Base-by-base conservation (phyloP, 2,888 invertebrate species). In the Chloroclysta siterata region DNA sequence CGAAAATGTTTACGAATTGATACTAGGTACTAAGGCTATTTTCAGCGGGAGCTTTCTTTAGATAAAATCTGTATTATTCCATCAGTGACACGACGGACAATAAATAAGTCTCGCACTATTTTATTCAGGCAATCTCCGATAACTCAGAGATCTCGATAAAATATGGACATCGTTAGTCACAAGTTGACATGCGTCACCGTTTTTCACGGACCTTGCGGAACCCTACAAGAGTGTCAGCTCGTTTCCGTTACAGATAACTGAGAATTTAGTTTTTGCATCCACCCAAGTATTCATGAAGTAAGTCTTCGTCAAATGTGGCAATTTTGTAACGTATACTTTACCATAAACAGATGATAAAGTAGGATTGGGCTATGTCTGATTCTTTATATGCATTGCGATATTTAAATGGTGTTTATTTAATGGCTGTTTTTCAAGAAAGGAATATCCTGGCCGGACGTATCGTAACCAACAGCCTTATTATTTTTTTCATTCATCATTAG, bases 221-320 rank as follows among this genome's bases (percentile, higher is more conserved):
- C 75, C 46, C 72, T 61, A 76, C 72, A 77, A 75, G 74, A 77
- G 75, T 74, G 76, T 77, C 72, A 73, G 71, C 69, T 72, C 56
- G 73, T 80, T 84, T 84, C 80, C 80, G 80, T 81, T 81, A 81
- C 78, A 82, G 78, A 77, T 82, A 80, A 60, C 72, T 73, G 69
- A 71, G 75, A 76, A 75, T 80, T 72, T 63, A 72, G 72, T 80
- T 82, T 80, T 75, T 76, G 69, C 75, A 66, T 69, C 55, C 58
- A 59, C 48, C 60, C 63, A 68, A 66, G 68, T 62, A 75, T 74
- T 74, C 77, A 78, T 79, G 79, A 74, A 75, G 72, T 72, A 73
- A 72, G 69, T 73, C 74, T 71, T 79, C 77, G 73, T 74, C 72
- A 72, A 64, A 72, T 55, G 69, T 71, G 63, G 72, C 71, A 60